A percentile compares a stretch with the other conserved stretches of the same genome.
Conservation (phyloP, 2,113 vertebrate genomes). For the Cephalopterus ornatus region DNA sequence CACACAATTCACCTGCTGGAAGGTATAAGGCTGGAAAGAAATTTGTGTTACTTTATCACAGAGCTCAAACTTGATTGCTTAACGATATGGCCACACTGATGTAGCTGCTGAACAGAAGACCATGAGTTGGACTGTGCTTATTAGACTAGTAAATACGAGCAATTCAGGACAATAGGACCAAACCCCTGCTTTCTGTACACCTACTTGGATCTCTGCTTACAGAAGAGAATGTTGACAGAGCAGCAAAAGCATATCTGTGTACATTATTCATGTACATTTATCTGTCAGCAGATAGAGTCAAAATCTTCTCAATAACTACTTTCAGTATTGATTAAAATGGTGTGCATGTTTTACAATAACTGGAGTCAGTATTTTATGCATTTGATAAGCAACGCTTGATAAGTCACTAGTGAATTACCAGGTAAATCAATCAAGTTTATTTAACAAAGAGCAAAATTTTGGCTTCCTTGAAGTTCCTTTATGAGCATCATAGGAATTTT, state of each 20-base stretch:
- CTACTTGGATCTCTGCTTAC: background rate
- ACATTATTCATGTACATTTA: conserved; percentile 39
- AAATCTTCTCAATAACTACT: background rate
- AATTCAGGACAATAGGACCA: background rate
- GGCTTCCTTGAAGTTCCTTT: background rate
- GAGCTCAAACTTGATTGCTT: background rate
- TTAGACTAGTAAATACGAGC: background rate
- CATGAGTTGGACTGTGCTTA: background rate
- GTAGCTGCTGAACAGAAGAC: background rate
- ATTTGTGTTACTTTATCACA: background rate
- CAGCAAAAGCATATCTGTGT: background rate
- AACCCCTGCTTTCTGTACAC: background rate
- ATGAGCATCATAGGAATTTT: background rate
- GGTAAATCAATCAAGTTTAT: background rate
- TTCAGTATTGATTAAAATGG: conserved; percentile 12
- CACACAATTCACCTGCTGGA: background rate
- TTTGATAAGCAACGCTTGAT: background rate
- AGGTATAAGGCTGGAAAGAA: background rate
- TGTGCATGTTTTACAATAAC: conserved; percentile 1
- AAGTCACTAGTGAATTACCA: background rate
- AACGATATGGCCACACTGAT: background rate
- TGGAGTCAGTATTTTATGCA: background rate
- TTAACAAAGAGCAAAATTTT: background rate
- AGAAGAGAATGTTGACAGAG: background rate
- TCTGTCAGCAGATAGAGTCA: conserved; percentile 14